Base-by-base conservation (phyloP, 2,797 vertebrate species). In the Luscinia megarhynchos region DNA sequence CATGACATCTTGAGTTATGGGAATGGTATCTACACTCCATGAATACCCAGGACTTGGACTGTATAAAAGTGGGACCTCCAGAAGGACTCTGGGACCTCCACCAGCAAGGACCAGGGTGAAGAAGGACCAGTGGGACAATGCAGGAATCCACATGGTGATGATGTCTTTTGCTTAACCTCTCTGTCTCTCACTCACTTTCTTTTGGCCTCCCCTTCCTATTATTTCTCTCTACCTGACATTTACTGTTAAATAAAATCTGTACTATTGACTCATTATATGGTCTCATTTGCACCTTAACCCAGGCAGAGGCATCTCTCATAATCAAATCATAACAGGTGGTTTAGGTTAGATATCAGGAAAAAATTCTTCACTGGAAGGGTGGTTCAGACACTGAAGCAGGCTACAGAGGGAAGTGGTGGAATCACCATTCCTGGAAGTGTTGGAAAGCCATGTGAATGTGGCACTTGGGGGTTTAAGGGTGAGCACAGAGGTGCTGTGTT, bases 401-500 rank as follows among this genome's bases (percentile, higher is more conserved):
- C 45, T 59, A 10, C 19, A 32, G 40, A 59, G 16, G 26, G 34
- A 84, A 66, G 30, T 59, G 46, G 5, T 73, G 29, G 11, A 90
- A 41, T 59, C 22, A 17, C 15, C 59, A 48, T 59, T 11, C 34
- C 45, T 72, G 59, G 30, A 59, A 59, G 12, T 46, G 24, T 26
- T 66, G 14, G 41, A 24, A 53, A 90, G 11, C 15, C 40, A 14
- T 5, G 18, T 21, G 66, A 12, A 24, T 59, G 10, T 72, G 34
- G 26, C 45, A 32, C 15, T 53, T 53, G 15, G 46, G 27, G 26
- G 8, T 59, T 43, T 27, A 43, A 27, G 11, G 26, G 2, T 70
- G 17, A 64, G 40, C 53, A 20, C 1, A 5, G 16, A 0, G 0
- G 5, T 45, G 14, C 45, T 66, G 6, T 17, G 8, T 23, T 54